Evolutionary conservation across 2,113 vertebrate species (phyloP), one percentile per base, ranked within the genome.

Genomic region (Calypte anna): DNA sequence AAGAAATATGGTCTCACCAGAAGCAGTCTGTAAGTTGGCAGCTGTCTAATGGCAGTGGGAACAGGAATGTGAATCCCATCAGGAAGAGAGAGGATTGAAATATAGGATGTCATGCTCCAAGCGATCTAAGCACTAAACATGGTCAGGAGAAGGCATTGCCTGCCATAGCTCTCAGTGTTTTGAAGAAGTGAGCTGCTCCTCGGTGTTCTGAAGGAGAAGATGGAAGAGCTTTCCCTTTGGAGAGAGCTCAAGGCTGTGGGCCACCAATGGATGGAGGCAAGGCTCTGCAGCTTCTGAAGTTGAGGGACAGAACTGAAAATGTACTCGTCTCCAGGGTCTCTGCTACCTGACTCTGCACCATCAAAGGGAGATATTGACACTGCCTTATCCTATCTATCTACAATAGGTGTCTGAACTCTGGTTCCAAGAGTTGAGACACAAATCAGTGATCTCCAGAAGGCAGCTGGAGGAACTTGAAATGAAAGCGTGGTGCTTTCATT

Each of bases 201-300:
- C 18, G 14, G 21, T 50, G 19, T 50, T 50, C 68, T 1, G 3
- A 57, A 55, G 14, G 31, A 70, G 53, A 81, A 48, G 48, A 11
- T 14, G 44, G 70, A 72, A 7, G 10, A 10, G 18, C 25, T 33
- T 86, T 86, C 16, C 9, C 30, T 78, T 51, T 46, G 50, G 36
- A 61, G 48, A 28, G 21, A 33, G 76, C 25, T 82, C 27, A 57
- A 22, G 40, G 31, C n/a, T 36, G 17, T 28, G 23, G 25, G 54
- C 36, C 50, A 38, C 21, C 7, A 38, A 46, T 0, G 4, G 43
- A 15, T 0, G 3, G 64, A 28, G 14, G 33, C 38, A 43, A 5
- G n/a, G 31, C 48, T 57, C 57, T 62, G 46, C 46, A 70, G 46
- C 21, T 20, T 0, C 0, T 36, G 59, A 36, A 58, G 54, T 22